Conservation (phyloP, 2,113 vertebrate genomes). For the Kobus ellipsiprymnus region DNA sequence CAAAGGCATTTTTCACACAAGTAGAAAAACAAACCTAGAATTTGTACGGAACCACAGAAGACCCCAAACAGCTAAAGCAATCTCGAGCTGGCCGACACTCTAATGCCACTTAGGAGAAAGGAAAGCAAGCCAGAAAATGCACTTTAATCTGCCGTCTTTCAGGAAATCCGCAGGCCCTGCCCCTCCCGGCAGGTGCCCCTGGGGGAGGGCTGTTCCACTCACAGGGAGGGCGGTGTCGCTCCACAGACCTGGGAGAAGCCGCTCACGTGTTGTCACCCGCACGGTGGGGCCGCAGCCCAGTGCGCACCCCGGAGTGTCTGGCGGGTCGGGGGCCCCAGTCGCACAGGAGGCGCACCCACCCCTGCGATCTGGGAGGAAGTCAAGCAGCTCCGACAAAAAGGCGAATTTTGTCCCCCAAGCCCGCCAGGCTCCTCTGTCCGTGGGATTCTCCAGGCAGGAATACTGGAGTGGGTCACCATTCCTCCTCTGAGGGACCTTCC, state of each 20-base stretch:
- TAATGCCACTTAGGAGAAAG: not conserved
- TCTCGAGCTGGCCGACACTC: not conserved
- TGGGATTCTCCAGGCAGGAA: not conserved
- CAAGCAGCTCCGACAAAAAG: not conserved
- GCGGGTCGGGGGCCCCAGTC: not conserved
- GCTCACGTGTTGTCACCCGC: accelerated
- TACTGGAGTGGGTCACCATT: not conserved
- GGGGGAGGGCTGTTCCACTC: not conserved
- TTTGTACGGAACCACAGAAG: not conserved
- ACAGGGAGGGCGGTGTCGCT: not conserved
- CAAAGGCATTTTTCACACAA: not conserved
- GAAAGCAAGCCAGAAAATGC: not conserved
- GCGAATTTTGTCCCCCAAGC: not conserved
- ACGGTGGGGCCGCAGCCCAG: accelerated
- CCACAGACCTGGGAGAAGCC: not conserved
- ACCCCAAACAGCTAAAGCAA: not conserved
- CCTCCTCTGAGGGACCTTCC: not conserved
- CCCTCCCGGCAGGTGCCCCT: not conserved
- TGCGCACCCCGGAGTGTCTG: not conserved
- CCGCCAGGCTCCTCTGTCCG: not conserved
- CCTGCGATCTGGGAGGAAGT: not conserved
- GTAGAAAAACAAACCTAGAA: not conserved
- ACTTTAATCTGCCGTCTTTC: not conserved
- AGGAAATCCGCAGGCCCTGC: not conserved
- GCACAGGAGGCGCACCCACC: not conserved